Evolutionary conservation across 1,140 invertebrate species (phyloP).

Genomic region (Glomeris maerens): DNA sequence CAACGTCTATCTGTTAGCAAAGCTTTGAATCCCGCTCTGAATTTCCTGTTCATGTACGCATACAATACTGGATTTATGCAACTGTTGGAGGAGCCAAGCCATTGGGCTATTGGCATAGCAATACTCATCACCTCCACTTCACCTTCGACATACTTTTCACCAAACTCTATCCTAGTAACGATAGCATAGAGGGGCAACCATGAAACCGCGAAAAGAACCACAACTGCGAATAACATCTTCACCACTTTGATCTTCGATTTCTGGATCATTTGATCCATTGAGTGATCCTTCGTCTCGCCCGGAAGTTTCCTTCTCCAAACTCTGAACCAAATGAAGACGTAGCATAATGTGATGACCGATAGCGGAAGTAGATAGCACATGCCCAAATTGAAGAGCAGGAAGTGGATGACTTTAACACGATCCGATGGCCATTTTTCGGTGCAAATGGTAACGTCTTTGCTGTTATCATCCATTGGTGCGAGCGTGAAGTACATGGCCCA

Average conservation of each 20-base stretch:
- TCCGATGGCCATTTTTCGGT: slow-evolving; percentile 18
- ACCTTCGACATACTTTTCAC: slow-evolving; percentile 22
- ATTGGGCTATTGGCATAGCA: slow-evolving; percentile 35
- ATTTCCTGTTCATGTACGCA: slow-evolving; percentile 38
- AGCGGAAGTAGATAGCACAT: slow-evolving; percentile 84
- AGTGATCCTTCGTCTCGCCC: slow-evolving; percentile 26
- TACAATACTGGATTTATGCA: slow-evolving; percentile 39
- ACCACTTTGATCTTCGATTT: slow-evolving; percentile 49
- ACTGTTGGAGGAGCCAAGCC: slow-evolving; percentile 36
- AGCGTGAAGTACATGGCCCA: slow-evolving; percentile 43
- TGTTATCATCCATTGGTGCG: slow-evolving; percentile 11
- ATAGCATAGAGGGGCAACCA: slow-evolving; percentile 90
- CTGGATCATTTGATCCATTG: slow-evolving; percentile 29
- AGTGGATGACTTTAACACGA: slow-evolving; percentile 41
- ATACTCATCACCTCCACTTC: slow-evolving; percentile 34
- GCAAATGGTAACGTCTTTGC: slow-evolving; percentile 11
- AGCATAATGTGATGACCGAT: slow-evolving; percentile 78
- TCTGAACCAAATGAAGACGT: slow-evolving; percentile 66
- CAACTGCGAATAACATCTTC: slow-evolving; percentile 90
- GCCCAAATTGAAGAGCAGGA: slow-evolving; percentile 72
- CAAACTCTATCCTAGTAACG: slow-evolving; percentile 68
- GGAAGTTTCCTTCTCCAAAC: slow-evolving; percentile 33
- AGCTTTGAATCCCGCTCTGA: slow-evolving; percentile 32
- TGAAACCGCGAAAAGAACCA: slow-evolving; percentile 85
- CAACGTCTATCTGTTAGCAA: slow-evolving; percentile 27